phyloP scores from a whole-genome alignment of 92 coral and sea anemone species.

The Parazoanthus darwini region DNA sequence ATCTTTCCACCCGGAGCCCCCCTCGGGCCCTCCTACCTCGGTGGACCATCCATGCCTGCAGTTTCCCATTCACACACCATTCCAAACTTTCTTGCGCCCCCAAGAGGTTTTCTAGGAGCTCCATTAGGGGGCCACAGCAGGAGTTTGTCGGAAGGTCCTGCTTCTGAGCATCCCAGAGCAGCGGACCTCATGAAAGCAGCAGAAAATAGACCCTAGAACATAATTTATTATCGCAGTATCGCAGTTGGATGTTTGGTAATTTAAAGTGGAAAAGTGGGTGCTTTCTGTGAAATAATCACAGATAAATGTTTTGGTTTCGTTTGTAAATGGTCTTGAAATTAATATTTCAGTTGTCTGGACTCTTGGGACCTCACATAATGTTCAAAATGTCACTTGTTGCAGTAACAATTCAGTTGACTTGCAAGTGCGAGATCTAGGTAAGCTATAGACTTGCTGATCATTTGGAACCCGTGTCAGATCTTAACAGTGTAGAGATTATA shows the following conservation, averaged over 20 bases:
- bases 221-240: conserved; percentile 26
- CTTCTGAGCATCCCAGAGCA: conserved; percentile 56
- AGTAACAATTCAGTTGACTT: not conserved
- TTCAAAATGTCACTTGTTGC: not conserved
- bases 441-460: not conserved
- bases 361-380: not conserved
- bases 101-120: conserved; percentile 75
- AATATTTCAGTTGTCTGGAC: not conserved
- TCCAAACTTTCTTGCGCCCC: conserved; percentile 60
- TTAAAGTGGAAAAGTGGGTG: conserved; percentile 4
- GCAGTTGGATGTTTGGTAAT: conserved; percentile 20
- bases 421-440: not conserved
- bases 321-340: conserved; percentile 24
- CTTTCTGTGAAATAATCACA: not conserved
- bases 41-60: conserved; percentile 82
- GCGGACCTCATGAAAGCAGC: conserved; percentile 54
- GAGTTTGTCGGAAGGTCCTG: conserved; percentile 72
- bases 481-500: too few species aligned
- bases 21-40: conserved; percentile 57
- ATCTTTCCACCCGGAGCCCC: conserved; percentile 72
- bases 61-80: conserved; percentile 79
- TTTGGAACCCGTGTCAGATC: not conserved
- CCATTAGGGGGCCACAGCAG: conserved; percentile 69
- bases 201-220: conserved; percentile 62
- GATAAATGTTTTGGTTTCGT: conserved; percentile 17